Evolutionary conservation across 1,140 invertebrate genomes (phyloP).

Genomic region (Drosophila sproati): DNA sequence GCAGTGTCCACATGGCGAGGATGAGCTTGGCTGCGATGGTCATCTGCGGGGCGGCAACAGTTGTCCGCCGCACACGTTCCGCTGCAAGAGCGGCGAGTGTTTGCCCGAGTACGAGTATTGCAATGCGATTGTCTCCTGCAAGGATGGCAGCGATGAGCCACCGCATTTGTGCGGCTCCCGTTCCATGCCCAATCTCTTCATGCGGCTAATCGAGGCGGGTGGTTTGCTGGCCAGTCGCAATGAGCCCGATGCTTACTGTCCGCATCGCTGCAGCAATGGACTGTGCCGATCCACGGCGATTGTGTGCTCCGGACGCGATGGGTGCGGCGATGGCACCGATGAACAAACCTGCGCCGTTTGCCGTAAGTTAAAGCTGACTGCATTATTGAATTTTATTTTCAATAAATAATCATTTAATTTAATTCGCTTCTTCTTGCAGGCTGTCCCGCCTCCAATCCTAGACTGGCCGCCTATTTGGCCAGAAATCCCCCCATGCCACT

Average conservation of each 20-base stretch:
- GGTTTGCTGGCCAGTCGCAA: slow-evolving; percentile 70
- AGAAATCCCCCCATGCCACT: slow-evolving; percentile 78
- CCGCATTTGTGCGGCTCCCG: slow-evolving; percentile 88
- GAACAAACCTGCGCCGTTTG: slow-evolving; percentile 93
- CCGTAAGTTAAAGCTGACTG: slow-evolving; percentile 88
- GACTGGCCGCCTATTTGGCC: slow-evolving; percentile 63
- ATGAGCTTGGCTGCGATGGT: slow-evolving; percentile 90
- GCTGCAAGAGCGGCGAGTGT: slow-evolving; percentile 93
- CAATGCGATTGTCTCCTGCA: slow-evolving; percentile 93
- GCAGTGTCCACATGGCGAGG: slow-evolving; percentile 92
- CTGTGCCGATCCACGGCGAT: slow-evolving; percentile 94
- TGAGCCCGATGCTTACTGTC: slow-evolving; percentile 86
- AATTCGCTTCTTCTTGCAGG: slow-evolving; percentile 81
- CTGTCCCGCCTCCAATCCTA: slow-evolving; percentile 85
- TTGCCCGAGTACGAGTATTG: slow-evolving; percentile 95
- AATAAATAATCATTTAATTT: neutral
- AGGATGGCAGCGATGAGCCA: slow-evolving; percentile 94
- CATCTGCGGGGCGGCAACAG: slow-evolving; percentile 86
- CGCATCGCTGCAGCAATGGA: slow-evolving; percentile 93
- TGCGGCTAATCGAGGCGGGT: slow-evolving; percentile 74
- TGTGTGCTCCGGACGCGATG: slow-evolving; percentile 93
- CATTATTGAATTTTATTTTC: neutral
- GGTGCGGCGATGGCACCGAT: slow-evolving; percentile 95
- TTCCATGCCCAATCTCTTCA: slow-evolving; percentile 78
- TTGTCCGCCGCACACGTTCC: slow-evolving; percentile 92